A percentile compares a stretch with the other conserved stretches of the same genome.
These are phyloP conservation scores for Brachionus rotundiformis DNA, from an alignment of 1,140 invertebrate genomes.

Conservation along the genomic window DNA sequence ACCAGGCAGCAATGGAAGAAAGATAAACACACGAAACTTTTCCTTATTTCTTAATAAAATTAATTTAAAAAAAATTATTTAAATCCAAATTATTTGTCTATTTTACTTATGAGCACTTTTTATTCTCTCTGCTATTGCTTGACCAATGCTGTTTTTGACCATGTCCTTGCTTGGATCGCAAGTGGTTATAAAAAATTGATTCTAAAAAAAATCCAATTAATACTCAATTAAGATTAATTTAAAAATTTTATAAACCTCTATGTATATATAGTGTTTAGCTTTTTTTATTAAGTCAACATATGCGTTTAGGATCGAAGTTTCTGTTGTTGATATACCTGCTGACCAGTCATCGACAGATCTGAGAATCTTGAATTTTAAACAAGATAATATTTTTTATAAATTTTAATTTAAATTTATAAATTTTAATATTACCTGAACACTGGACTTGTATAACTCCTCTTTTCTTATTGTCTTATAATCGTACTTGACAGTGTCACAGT, in stretches of 20 bases:
- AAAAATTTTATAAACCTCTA: conserved; percentile 69
- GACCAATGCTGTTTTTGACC: conserved; percentile 38
- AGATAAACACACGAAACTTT: conserved; percentile 84
- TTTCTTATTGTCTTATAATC: background rate
- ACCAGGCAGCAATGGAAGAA: conserved; percentile 91
- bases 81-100: background rate
- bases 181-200: conserved; percentile 90
- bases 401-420: background rate
- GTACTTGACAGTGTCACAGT: background rate
- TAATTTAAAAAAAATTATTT: background rate
- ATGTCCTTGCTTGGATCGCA: conserved; percentile 4
- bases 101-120: conserved; percentile 18
- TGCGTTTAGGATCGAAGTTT: conserved; percentile 89
- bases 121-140: conserved; percentile 36
- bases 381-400: background rate
- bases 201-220: conserved; percentile 62
- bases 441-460: conserved; percentile 19
- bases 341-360: conserved; percentile 89
- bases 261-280: conserved; percentile 89
- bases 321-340: conserved; percentile 77
- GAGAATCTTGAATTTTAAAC: conserved; percentile 70
- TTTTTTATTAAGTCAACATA: conserved; percentile 87
- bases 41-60: conserved; percentile 63
- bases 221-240: background rate
- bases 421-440: conserved; percentile 48